Conservation (phyloP, 2,888 invertebrate genomes). For the Zhuqinia jingwanae region DNA sequence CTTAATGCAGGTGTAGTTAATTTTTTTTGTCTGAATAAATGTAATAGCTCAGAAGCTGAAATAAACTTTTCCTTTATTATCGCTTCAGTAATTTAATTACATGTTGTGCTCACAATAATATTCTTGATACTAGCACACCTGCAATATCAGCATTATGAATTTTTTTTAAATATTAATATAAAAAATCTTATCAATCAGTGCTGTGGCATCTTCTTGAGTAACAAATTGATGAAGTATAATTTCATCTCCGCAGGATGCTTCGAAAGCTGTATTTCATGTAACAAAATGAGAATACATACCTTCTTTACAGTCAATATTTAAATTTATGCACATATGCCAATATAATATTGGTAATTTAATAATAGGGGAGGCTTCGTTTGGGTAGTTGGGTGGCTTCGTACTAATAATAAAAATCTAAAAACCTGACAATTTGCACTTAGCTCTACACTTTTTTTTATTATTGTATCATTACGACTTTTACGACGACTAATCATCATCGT, state of each 20-base stretch:
- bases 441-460: constrained; percentile 5
- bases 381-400: not conserved
- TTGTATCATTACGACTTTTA: not conserved
- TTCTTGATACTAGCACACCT: not conserved
- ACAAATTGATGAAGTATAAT: no score
- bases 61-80: not conserved
- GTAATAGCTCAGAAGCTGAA: not conserved
- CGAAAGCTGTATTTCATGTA: no score
- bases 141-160: not conserved
- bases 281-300: no score
- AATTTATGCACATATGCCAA: constrained; percentile 46
- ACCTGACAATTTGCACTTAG: constrained; percentile 20
- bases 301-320: constrained; percentile 5
- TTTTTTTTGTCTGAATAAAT: not conserved
- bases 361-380: not conserved
- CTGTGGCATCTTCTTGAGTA: no score
- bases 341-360: constrained; percentile 17
- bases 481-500: not conserved
- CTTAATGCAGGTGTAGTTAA: not conserved
- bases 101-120: not conserved
- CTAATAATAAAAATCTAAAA: constrained; percentile 31
- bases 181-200: no score
- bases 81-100: not conserved
- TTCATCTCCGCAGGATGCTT: no score
- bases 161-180: not conserved